Evolutionary conservation across 2,113 vertebrate genomes (phyloP), one percentile per base, ranked within the genome.

Genomic region (Sporophila hypoxantha): DNA sequence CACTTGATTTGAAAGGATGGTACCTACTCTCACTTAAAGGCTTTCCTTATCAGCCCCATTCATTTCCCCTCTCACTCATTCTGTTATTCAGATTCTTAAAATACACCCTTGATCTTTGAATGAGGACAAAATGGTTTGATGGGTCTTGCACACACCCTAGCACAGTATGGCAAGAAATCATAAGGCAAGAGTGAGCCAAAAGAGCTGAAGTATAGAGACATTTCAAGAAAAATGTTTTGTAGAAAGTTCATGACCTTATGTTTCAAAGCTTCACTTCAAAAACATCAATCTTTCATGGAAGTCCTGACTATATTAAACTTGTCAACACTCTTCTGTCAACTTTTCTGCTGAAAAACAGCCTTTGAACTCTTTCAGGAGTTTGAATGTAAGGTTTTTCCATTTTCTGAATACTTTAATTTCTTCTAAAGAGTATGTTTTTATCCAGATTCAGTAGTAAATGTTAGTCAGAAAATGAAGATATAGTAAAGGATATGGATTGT

Each of bases 241-340:
- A 77, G 49, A 23, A 70, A 77, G 76, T 73, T 87, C 71, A 27
- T 61, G 89, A 89, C 82, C 69, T 82, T 32, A 34, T 64, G 49
- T 75, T 85, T 90, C 85, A 92, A 75, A 87, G 71, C 60, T 70
- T 90, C 53, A n/a, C 76, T 94, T 91, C 52, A 85, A 74, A 92
- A 87, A 34, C 77, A 87, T 37, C 76, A 73, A 17, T 76, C 76
- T 67, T 74, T 36, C 59, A 76, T 12, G 46, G 29, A 89, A 89
- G 34, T 65, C 65, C 66, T 78, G 83, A 76, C 69, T 61, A 16
- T 46, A 82, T 66, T 41, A 79, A 87, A 93, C 47, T 47, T 82
- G 87, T 64, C 82, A 94, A 85, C 56, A 68, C 14, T 70, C 70
- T 66, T 49, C 81, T 22, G 36, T 76, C 30, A 84, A 61, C 10